Conservation (phyloP, 2,888 invertebrate species). For the Pecten maximus region DNA sequence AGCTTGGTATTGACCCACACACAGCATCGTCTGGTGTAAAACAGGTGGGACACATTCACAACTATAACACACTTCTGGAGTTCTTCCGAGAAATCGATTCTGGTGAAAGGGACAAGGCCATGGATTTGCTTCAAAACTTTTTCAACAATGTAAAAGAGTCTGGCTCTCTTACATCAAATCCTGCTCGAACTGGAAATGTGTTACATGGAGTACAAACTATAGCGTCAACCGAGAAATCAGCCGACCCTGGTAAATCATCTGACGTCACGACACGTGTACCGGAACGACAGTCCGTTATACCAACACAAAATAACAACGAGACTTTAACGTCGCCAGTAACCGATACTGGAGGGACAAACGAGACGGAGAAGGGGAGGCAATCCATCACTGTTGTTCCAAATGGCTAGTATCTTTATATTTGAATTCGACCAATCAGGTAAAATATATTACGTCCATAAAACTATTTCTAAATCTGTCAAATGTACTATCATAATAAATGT, state of each 20-base stretch:
- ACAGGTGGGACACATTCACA: not conserved
- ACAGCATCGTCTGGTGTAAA: not conserved
- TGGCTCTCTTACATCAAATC: no score
- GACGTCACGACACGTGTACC: no score
- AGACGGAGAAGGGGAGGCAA: not conserved
- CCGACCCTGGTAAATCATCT: not conserved
- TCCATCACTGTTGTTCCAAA: not conserved
- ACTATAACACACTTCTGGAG: not conserved
- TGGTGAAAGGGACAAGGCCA: not conserved
- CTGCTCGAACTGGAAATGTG: no score
- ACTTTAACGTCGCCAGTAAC: no score
- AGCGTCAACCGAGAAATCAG: not conserved
- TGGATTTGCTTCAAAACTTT: not conserved
- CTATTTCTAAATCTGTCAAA: no score
- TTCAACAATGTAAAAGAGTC: not conserved
- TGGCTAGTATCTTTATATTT: no score
- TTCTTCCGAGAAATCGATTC: not conserved
- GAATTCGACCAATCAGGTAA: no score
- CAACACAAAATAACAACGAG: no score
- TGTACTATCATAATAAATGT: no score
- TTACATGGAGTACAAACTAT: no score
- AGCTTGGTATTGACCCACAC: not conserved
- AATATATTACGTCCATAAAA: no score
- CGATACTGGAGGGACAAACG: not conserved
- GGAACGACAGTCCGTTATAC: no score